Conservation (phyloP, 2,797 vertebrate genomes). For the Tolypeutes matacus region DNA sequence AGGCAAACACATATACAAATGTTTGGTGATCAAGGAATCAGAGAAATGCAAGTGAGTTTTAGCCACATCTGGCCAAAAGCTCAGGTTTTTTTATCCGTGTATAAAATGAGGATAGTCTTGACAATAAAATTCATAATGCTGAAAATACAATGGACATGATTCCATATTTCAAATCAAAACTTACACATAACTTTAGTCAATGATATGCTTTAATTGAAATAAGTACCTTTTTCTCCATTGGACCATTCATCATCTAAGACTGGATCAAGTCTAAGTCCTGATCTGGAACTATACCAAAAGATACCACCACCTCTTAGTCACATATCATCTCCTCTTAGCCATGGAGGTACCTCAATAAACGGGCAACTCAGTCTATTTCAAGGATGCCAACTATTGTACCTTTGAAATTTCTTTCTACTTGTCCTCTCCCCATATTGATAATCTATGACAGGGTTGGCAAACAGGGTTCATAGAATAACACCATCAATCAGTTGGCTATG, state of each 20-base stretch:
- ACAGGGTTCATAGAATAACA: not conserved
- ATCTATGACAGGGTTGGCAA: not conserved
- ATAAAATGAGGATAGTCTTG: not conserved
- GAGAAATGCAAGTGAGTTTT: not conserved
- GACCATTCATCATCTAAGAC: not conserved
- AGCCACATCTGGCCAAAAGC: not conserved
- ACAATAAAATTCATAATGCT: rapidly evolving
- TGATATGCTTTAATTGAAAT: constrained; percentile 3
- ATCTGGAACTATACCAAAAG: not conserved
- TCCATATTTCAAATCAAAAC: not conserved
- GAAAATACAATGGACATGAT: not conserved
- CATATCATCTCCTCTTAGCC: not conserved
- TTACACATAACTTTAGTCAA: not conserved
- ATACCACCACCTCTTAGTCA: not conserved
- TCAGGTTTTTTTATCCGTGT: not conserved
- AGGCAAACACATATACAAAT: not conserved
- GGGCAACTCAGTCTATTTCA: not conserved
- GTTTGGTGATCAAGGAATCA: not conserved
- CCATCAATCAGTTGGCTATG: not conserved
- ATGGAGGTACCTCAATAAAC: too few relatives aligned
- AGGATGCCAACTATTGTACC: not conserved
- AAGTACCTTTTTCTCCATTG: not conserved
- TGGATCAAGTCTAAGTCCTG: not conserved
- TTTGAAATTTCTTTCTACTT: not conserved
- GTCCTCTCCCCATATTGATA: not conserved